phyloP scores from a whole-genome alignment of 1,140 invertebrate species.

The Copidosoma floridanum region DNA sequence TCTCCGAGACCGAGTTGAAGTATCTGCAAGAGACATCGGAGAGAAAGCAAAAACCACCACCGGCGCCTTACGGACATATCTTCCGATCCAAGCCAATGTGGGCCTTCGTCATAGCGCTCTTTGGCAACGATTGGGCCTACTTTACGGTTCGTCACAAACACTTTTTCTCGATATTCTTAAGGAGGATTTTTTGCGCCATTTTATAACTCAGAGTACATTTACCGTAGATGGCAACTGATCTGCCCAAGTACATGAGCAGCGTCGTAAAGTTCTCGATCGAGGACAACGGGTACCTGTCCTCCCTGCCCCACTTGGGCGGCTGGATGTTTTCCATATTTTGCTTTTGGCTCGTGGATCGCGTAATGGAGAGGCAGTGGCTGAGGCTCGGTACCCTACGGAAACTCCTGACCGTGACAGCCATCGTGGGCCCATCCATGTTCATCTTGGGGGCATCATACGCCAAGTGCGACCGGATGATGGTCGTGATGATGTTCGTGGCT shows the following conservation, averaged over 20 bases:
- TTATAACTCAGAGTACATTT: too few relatives aligned
- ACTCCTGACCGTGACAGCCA: not conserved
- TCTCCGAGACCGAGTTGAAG: conserved; percentile 70
- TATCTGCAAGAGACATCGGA: conserved; percentile 60
- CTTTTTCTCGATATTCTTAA: too few relatives aligned
- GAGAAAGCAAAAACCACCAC: not conserved
- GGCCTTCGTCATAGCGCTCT: conserved; percentile 60
- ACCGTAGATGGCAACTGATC: conserved; percentile 61
- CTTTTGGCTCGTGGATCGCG: not conserved
- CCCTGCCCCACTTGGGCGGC: not conserved
- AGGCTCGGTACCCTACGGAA: not conserved
- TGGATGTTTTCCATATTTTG: not conserved
- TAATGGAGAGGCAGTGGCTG: not conserved
- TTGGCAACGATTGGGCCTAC: conserved; percentile 65
- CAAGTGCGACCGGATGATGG: conserved; percentile 29
- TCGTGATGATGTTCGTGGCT: conserved; percentile 32
- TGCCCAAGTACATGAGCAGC: conserved; percentile 62
- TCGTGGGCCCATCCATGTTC: conserved; percentile 27
- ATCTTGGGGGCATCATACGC: conserved; percentile 35
- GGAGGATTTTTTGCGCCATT: too few relatives aligned
- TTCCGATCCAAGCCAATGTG: conserved; percentile 53
- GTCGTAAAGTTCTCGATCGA: conserved; percentile 4
- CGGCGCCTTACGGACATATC: conserved; percentile 39
- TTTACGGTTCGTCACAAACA: too few relatives aligned
- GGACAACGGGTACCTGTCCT: not conserved